Conservation (phyloP, 2,797 vertebrate genomes). For the Pipistrellus kuhlii region DNA sequence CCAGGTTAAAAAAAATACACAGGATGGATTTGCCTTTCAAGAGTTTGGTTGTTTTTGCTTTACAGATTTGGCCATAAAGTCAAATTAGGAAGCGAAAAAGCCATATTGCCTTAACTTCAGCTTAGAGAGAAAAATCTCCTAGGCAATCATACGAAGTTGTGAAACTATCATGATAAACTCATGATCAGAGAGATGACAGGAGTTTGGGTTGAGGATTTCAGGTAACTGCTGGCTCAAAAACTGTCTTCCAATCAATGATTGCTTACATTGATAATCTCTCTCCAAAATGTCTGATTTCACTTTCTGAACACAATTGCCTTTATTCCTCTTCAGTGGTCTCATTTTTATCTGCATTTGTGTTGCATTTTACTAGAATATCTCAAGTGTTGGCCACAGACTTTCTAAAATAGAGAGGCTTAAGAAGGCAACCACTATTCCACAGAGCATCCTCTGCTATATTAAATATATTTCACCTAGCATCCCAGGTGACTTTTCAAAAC, state of each 20-base stretch:
- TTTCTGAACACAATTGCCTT: neutral
- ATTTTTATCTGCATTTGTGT: neutral
- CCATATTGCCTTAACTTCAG: neutral
- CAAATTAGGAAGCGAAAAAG: constrained; percentile 3
- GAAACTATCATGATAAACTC: neutral
- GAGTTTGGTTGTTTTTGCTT: constrained; percentile 57
- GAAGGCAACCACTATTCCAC: neutral
- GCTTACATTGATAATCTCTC: neutral
- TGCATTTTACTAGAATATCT: neutral
- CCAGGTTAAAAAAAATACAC: constrained; percentile 43
- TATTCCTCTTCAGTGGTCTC: neutral
- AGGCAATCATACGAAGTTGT: neutral
- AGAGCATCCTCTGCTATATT: neutral
- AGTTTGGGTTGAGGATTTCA: neutral
- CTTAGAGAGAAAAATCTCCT: neutral
- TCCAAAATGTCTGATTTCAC: neutral
- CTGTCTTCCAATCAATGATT: neutral
- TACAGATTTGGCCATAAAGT: neutral
- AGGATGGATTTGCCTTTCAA: constrained; percentile 46
- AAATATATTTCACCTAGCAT: neutral
- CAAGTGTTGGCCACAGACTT: neutral
- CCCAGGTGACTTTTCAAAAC: neutral
- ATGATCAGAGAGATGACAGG: neutral
- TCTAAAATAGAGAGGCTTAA: neutral
- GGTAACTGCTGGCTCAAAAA: neutral